phyloP scores from a whole-genome alignment of 2,888 invertebrate genomes.

The Chaitophorus viminalis region DNA sequence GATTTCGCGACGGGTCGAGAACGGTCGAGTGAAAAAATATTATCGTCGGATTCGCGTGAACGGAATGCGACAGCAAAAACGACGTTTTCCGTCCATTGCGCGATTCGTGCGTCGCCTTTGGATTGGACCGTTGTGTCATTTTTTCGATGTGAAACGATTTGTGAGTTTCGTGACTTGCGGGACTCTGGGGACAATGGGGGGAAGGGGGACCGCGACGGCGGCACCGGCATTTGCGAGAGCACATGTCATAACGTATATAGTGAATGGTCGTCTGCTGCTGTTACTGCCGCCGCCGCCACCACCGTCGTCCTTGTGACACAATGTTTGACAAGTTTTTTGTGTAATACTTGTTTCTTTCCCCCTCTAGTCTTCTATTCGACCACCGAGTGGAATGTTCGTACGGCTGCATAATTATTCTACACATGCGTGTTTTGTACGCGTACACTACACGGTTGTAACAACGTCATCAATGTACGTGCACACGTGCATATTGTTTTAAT shows the following conservation, averaged over 20 bases:
- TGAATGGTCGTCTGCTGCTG: background rate
- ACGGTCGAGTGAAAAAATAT: no score
- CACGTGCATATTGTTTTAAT: no score
- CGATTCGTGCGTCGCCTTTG: no score
- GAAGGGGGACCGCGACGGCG: background rate
- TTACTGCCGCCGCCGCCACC: background rate
- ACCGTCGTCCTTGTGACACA: no score
- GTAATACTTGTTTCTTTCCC: background rate
- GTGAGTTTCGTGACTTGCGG: background rate
- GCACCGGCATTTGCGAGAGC: background rate
- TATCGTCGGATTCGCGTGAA: no score
- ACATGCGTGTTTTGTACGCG: background rate
- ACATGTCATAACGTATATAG: background rate
- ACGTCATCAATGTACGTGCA: background rate
- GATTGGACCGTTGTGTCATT: slow-evolving; percentile 9
- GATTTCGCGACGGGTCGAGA: no score
- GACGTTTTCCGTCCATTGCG: no score
- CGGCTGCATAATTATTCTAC: background rate
- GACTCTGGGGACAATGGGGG: background rate
- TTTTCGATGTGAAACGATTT: slow-evolving; percentile 20
- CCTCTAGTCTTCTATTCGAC: background rate
- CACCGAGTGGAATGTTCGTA: background rate
- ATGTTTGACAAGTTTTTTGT: background rate
- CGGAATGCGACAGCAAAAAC: no score
- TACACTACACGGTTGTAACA: background rate